phyloP scores from a whole-genome alignment of 2,797 vertebrate species.

The Austrolebias charrua region DNA sequence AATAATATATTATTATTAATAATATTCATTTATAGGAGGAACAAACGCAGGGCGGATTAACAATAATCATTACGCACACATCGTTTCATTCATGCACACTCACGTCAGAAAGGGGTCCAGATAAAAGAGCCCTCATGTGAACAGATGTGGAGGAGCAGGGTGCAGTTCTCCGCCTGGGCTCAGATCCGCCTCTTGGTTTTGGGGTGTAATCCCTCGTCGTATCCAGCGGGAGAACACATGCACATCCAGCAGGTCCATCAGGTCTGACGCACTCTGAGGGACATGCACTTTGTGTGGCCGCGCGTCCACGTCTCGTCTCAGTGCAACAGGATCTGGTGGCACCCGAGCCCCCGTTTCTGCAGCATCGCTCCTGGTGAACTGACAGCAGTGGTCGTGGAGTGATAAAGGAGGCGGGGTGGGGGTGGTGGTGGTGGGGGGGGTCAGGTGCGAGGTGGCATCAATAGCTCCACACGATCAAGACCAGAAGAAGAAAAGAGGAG shows the following conservation, averaged over 20 bases:
- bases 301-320: constrained; percentile 74
- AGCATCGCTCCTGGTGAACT: constrained; percentile 64
- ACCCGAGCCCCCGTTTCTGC: constrained; percentile 73
- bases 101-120: constrained; percentile 71
- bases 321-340: constrained; percentile 83
- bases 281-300: constrained; percentile 71
- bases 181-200: constrained; percentile 64
- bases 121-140: constrained; percentile 56
- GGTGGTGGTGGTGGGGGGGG: constrained; percentile 21
- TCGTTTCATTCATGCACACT: constrained; percentile 64
- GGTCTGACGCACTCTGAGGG: constrained; percentile 76
- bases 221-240: constrained; percentile 60
- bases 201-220: constrained; percentile 59
- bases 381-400: constrained; percentile 27
- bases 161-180: constrained; percentile 68
- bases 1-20: constrained; percentile 6
- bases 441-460: constrained; percentile 67
- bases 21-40: constrained; percentile 17
- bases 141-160: constrained; percentile 67
- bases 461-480: constrained; percentile 29
- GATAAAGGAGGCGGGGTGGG: background rate
- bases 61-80: constrained; percentile 62
- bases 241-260: constrained; percentile 64
- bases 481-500: constrained; percentile 14
- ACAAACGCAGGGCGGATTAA: constrained; percentile 36